phyloP scores from a whole-genome alignment of 2,888 invertebrate genomes.

The Acrobasis suavella region DNA sequence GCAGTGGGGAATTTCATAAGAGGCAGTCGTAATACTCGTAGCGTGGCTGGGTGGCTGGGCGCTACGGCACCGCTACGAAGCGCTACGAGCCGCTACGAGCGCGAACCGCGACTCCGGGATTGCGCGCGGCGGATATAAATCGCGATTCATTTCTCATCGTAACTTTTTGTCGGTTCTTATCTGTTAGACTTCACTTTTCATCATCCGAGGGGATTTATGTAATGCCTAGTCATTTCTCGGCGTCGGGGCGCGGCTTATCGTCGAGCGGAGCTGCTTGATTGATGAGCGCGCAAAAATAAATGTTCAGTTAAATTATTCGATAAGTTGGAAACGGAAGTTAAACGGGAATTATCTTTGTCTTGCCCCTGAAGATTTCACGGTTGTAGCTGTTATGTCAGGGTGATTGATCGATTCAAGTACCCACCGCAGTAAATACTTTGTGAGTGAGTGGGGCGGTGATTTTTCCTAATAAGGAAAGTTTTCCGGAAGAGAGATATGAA shows the following conservation, averaged over 20 bases:
- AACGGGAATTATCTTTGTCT: conserved; percentile 83
- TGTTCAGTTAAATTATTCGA: conserved; percentile 84
- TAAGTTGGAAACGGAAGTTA: conserved; percentile 84
- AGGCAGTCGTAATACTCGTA: conserved; percentile 26
- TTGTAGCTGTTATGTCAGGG: conserved; percentile 75
- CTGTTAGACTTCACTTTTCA: conserved; percentile 84
- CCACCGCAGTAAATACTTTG: conserved; percentile 23
- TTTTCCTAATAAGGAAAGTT: conserved; percentile 15
- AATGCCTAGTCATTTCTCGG: conserved; percentile 84
- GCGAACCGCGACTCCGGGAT: conserved; percentile 47
- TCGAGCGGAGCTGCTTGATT: conserved; percentile 80
- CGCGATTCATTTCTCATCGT: conserved; percentile 84
- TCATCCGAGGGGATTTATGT: conserved; percentile 84
- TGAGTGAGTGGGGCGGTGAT: conserved; percentile 25
- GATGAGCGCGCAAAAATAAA: conserved; percentile 84
- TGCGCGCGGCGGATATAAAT: conserved; percentile 76
- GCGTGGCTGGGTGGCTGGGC: conserved; percentile 29
- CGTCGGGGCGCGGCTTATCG: conserved; percentile 82
- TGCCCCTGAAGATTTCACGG: conserved; percentile 78
- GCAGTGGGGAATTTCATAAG: conserved; percentile 23
- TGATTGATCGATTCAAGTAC: conserved; percentile 73
- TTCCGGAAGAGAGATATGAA: background rate
- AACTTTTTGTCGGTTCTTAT: conserved; percentile 84
- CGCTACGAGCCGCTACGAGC: conserved; percentile 24
- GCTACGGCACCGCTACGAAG: conserved; percentile 31